Evolutionary conservation across 2,113 vertebrate genomes (phyloP).

Genomic region (Parotia lawesii): DNA sequence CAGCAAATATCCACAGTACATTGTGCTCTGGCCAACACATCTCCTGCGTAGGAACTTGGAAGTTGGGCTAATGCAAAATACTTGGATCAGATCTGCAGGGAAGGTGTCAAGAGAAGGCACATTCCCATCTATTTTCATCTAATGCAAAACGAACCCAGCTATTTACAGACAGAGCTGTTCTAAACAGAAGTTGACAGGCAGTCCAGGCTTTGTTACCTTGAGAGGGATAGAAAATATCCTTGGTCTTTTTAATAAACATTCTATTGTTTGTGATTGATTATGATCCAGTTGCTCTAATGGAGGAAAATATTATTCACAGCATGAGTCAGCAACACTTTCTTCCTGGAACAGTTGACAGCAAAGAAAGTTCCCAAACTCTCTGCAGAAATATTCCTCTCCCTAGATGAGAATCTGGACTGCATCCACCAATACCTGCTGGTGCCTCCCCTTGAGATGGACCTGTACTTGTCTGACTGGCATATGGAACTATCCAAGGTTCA

Average conservation of each 20-base stretch:
- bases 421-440: not conserved
- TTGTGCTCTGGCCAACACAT: not conserved
- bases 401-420: not conserved
- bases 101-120: constrained; percentile 17
- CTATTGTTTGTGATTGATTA: constrained; percentile 46
- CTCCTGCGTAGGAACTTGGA: not conserved
- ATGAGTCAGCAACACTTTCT: constrained; percentile 62
- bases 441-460: not conserved
- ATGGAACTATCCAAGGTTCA: not conserved
- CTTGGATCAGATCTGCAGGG: not conserved
- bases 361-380: constrained; percentile 47
- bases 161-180: constrained; percentile 19
- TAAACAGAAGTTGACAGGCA: not conserved
- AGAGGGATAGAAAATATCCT: constrained; percentile 23
- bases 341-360: constrained; percentile 37
- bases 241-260: constrained; percentile 49
- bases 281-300: constrained; percentile 56
- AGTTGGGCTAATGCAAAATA: not conserved
- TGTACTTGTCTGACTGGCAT: not conserved
- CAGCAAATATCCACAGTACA: not conserved
- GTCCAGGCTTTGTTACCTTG: constrained; percentile 35
- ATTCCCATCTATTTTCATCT: not conserved
- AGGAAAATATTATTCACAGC: constrained; percentile 49
- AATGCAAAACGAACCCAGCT: not conserved
- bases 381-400: not conserved